phyloP scores from a whole-genome alignment of 2,888 invertebrate genomes.

The Hydriomena furcata region DNA sequence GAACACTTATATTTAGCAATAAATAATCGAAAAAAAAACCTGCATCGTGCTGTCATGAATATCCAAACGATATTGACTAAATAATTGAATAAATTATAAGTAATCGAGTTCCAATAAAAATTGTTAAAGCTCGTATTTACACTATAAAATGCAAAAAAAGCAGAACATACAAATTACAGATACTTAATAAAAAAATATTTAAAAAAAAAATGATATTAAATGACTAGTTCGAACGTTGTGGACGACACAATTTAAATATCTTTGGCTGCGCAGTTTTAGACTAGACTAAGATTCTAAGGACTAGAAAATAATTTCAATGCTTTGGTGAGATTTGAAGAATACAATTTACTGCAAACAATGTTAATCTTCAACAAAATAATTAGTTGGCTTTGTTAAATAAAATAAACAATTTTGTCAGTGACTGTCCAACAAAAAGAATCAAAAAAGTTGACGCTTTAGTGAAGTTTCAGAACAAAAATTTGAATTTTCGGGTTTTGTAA shows the following conservation, averaged over 20 bases:
- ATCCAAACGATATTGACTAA: slow-evolving; percentile 14
- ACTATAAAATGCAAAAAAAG: slow-evolving; percentile 15
- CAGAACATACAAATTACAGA: slow-evolving; percentile 1
- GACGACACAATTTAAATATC: slow-evolving; percentile 46
- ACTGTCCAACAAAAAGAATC: background rate
- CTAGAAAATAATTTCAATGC: slow-evolving; percentile 33
- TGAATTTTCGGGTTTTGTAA: no score
- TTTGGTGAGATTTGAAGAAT: slow-evolving; percentile 44
- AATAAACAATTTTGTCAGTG: background rate
- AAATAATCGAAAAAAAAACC: slow-evolving; percentile 49
- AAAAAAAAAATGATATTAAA: slow-evolving; percentile 31
- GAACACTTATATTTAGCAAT: slow-evolving; percentile 47
- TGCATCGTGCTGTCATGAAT: slow-evolving; percentile 58
- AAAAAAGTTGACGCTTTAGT: no score
- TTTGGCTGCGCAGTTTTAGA: slow-evolving; percentile 57
- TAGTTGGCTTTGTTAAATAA: no score
- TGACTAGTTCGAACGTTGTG: slow-evolving; percentile 73
- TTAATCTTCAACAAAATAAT: no score
- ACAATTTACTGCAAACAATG: no score
- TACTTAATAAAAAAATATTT: background rate
- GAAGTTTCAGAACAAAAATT: no score
- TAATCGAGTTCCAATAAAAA: slow-evolving; percentile 1
- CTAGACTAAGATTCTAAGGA: slow-evolving; percentile 48
- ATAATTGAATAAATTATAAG: background rate
- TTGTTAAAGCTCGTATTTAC: slow-evolving; percentile 4